Conservation (phyloP, 1,140 invertebrate genomes). For the Lamellibrachia luymesi region DNA sequence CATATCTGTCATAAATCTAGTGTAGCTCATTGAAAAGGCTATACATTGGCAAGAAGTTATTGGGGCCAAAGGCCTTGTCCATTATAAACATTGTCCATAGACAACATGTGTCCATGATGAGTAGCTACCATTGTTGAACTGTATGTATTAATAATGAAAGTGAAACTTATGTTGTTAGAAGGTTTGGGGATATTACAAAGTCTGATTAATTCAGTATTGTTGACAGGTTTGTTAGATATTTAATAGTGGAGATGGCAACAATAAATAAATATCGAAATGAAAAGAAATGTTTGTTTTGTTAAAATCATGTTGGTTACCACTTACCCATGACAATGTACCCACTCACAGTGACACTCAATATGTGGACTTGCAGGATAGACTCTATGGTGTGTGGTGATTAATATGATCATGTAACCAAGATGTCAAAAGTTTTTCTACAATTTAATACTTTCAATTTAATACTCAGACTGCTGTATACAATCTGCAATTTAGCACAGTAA, state of each 20-base stretch:
- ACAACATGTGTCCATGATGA: background rate
- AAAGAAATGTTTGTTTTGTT: no score
- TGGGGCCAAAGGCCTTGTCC: background rate
- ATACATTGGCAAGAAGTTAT: background rate
- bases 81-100: background rate
- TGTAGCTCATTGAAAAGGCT: background rate
- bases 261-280: no score
- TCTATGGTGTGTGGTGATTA: background rate
- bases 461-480: background rate
- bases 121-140: background rate
- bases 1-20: background rate
- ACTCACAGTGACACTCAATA: no score
- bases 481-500: background rate
- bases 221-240: background rate
- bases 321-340: no score
- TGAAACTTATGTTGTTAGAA: background rate
- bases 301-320: no score
- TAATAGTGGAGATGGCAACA: background rate
- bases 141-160: background rate
- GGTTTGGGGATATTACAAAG: background rate
- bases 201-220: background rate
- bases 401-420: background rate
- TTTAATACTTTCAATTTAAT: background rate
- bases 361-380: background rate
- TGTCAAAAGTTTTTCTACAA: background rate